Evolutionary conservation across 2,113 vertebrate genomes (phyloP).

Genomic region (Callorhinus ursinus): DNA sequence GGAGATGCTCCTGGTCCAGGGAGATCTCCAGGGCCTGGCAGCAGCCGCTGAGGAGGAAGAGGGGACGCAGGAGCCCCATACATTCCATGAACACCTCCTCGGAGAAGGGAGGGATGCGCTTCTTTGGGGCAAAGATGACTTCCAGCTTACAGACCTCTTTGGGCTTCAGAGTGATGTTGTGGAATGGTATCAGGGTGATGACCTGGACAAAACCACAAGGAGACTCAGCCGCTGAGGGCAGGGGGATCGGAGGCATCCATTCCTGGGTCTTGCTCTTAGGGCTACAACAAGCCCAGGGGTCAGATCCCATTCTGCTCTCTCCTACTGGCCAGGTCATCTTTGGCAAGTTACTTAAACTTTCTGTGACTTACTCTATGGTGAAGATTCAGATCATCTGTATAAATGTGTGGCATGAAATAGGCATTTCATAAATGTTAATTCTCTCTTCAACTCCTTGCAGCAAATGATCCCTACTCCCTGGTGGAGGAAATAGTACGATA

Average conservation of each 20-base stretch:
- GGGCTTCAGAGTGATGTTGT: slow-evolving; percentile 85
- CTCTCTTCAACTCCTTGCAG: background rate
- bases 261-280: background rate
- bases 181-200: slow-evolving; percentile 84
- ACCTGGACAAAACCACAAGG: slow-evolving; percentile 75
- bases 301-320: background rate
- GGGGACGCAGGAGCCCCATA: slow-evolving; percentile 84
- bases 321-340: background rate
- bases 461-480: background rate
- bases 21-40: slow-evolving; percentile 90
- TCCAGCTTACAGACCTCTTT: slow-evolving; percentile 85
- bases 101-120: slow-evolving; percentile 83
- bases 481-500: background rate
- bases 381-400: background rate
- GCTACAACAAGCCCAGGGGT: background rate
- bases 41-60: slow-evolving; percentile 89
- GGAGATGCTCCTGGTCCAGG: slow-evolving; percentile 89
- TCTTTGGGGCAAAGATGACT: slow-evolving; percentile 87
- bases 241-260: rapidly evolving
- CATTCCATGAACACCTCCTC: slow-evolving; percentile 89
- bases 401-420: background rate
- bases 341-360: background rate
- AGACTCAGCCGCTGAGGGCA: background rate
- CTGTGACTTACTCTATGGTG: background rate
- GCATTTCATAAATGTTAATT: background rate